Base-by-base conservation (phyloP, 2,888 invertebrate species). In the Drosophila fulvimacula region DNA sequence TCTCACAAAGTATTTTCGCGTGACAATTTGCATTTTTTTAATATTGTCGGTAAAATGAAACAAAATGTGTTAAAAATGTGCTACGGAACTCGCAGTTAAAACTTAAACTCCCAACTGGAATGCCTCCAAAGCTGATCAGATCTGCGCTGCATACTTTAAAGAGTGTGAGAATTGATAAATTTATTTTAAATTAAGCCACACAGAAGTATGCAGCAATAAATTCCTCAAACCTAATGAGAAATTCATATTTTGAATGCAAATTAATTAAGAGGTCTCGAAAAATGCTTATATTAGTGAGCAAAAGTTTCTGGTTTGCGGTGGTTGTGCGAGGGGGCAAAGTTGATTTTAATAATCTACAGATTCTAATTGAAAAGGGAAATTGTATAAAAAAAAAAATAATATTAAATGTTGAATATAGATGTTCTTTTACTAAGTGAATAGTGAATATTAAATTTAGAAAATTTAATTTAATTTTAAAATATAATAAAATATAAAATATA, bases 21-120 rank as follows among this genome's bases (percentile, higher is more conserved):
- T 70, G 74, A 71, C 79, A 79, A 79, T 79, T 79, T 76, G 74
- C 76, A 79, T 79, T 70, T 79, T 76, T 76, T 73, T 76, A 73
- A 73, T 62, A 76, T 73, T 76, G 72, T 46, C 61, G 51, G 55
- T 41, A 52, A 58, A 65, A 73, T 63, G 61, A 60, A 69, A 65
- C 56, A 56, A 76, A 76, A 73, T 73, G 57, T 61, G 76, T 60
- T 71, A 53, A 73, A 69, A 69, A 73, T 69, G 39, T 62, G 62
- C 62, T 65, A 32, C 52, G 36, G 48, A 48, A 19, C 48, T 48
- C 48, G 32, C 48, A 32, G 17, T 32, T 19, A 13, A 46, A 57
- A 73, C 51, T 64, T 64, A 3, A 64, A 53, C 48, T 48, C 48
- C 48, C 30, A 48, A 32, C 48, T 32, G 48, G 19, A 17, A 48